phyloP scores from a whole-genome alignment of 2,797 vertebrate genomes.

The Ptychobarbus kaznakovi region DNA sequence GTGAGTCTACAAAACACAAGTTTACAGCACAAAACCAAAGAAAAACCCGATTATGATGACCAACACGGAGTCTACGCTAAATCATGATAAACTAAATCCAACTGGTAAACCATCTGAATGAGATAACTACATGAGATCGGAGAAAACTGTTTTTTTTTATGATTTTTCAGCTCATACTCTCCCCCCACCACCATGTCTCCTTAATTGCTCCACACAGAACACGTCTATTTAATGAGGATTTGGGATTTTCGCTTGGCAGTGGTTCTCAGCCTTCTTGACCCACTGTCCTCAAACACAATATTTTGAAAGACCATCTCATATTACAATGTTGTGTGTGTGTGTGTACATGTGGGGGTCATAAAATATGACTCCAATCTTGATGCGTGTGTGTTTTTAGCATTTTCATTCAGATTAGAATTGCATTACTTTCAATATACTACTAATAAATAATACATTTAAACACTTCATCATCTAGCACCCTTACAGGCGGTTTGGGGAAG shows the following conservation, averaged over 20 bases:
- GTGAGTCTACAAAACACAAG: conserved; percentile 82
- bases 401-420: neutral
- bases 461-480: neutral
- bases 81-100: neutral
- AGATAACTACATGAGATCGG: neutral
- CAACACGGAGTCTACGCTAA: neutral
- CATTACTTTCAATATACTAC: neutral
- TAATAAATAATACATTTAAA: neutral
- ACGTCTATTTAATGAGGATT: neutral
- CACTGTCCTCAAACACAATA: neutral
- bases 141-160: neutral
- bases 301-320: neutral
- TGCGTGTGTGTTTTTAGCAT: neutral
- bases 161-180: neutral
- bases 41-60: neutral
- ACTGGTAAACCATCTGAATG: neutral
- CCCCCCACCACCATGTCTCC: no score
- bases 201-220: neutral
- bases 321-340: no score
- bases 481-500: neutral
- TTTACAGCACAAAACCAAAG: neutral
- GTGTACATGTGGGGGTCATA: no score
- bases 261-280: neutral
- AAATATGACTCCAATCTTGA: neutral
- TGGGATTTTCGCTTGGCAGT: neutral